Evolutionary conservation across 2,113 vertebrate genomes (phyloP).

Genomic region (Chrysochloris asiatica): DNA sequence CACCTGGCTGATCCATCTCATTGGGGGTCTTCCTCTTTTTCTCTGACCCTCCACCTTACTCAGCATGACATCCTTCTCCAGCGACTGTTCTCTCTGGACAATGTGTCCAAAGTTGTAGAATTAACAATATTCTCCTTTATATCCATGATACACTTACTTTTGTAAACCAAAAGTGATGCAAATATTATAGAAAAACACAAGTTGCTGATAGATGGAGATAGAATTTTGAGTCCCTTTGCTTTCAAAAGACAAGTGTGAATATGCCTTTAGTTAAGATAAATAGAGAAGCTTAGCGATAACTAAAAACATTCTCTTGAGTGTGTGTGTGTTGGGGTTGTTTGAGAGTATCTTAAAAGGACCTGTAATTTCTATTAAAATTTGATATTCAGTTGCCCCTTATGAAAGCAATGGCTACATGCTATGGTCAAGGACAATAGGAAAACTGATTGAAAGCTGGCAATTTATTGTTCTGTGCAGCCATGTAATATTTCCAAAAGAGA

Average conservation of each 20-base stretch:
- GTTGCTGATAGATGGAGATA: neutral
- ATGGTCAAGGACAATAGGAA: constrained; percentile 53
- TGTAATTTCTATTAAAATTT: constrained; percentile 62
- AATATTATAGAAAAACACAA: neutral
- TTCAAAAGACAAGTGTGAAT: neutral
- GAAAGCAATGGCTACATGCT: neutral
- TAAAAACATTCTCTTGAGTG: neutral
- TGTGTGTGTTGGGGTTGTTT: constrained; percentile 14
- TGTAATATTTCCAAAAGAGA: constrained; percentile 55
- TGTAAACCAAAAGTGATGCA: neutral
- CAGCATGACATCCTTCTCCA: too few species aligned
- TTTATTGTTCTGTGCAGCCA: constrained; percentile 52
- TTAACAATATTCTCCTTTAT: neutral
- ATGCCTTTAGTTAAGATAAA: constrained; percentile 13
- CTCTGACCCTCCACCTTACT: too few species aligned
- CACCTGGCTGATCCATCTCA: too few species aligned
- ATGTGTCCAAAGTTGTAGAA: too few species aligned
- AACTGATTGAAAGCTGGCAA: constrained; percentile 61
- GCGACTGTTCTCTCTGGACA: too few species aligned
- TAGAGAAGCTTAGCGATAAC: neutral
- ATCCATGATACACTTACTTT: neutral
- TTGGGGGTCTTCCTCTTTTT: too few species aligned
- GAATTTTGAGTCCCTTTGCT: neutral
- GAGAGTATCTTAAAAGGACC: neutral
- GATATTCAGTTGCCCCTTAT: neutral